A percentile compares a stretch with the other conserved stretches of the same genome.
phyloP scores from a whole-genome alignment of 2,113 vertebrate species.

The Mirza zaza region DNA sequence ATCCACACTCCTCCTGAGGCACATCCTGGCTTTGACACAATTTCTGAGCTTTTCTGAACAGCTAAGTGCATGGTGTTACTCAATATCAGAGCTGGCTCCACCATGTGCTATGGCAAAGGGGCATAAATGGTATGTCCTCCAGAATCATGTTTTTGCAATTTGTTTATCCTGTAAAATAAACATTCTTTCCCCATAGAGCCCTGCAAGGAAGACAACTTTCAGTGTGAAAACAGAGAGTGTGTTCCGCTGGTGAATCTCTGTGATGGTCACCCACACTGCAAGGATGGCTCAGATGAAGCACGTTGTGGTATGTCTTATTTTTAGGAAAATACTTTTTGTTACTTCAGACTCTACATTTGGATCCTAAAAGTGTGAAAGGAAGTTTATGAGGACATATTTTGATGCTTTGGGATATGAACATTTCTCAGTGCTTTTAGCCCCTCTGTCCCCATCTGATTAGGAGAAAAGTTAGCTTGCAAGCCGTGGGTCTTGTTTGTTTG shows the following conservation, averaged over 20 bases:
- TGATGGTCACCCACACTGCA: constrained; percentile 86
- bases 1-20: not conserved
- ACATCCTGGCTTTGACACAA: not conserved
- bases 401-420: not conserved
- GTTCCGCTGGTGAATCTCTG: constrained; percentile 86
- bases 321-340: not conserved
- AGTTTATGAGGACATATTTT: not conserved
- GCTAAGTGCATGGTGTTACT: not conserved
- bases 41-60: not conserved
- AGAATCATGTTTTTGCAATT: not conserved
- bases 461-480: not conserved
- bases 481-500: not conserved
- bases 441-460: not conserved
- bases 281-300: constrained; percentile 91
- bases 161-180: not conserved
- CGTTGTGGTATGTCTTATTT: constrained; percentile 87
- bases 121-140: not conserved
- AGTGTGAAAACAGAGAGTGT: constrained; percentile 88
- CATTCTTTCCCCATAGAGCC: constrained; percentile 81
- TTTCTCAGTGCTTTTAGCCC: not conserved
- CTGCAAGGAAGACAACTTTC: constrained; percentile 85
- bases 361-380: not conserved
- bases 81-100: not conserved
- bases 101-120: not conserved
- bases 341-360: not conserved